Percentiles rank a stretch among this genome's conserved stretches.
phyloP scores from a whole-genome alignment of 2,113 vertebrate genomes.

The Toxotes jaculatrix region DNA sequence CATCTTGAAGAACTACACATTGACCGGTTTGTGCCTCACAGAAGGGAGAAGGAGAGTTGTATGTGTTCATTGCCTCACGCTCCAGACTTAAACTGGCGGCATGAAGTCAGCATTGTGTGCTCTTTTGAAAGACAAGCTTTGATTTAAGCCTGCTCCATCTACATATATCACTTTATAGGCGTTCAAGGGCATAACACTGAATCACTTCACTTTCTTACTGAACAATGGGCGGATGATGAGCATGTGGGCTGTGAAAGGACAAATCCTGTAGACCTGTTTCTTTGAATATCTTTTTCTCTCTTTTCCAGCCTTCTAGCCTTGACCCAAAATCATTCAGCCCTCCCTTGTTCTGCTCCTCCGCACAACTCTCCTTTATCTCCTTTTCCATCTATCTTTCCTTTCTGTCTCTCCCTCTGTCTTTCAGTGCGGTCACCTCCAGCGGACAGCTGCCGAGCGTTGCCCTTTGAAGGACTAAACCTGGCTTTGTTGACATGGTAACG shows the following conservation, averaged over 20 bases:
- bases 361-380: constrained; percentile 49
- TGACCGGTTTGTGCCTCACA: constrained; percentile 28
- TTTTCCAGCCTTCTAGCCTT: constrained; percentile 53
- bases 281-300: constrained; percentile 46
- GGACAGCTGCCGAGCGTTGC: constrained; percentile 69
- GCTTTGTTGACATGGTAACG: constrained; percentile 84
- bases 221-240: constrained; percentile 47
- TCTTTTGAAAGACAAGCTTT: constrained; percentile 10
- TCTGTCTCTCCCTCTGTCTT: constrained; percentile 42
- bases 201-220: constrained; percentile 30
- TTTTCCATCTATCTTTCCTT: constrained; percentile 56
- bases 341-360: constrained; percentile 44
- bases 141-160: constrained; percentile 29
- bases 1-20: constrained; percentile 24
- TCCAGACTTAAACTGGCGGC: constrained; percentile 11
- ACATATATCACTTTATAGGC: constrained; percentile 28
- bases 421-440: constrained; percentile 66
- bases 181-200: constrained; percentile 30
- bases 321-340: constrained; percentile 46
- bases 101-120: not conserved
- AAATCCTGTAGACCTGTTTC: constrained; percentile 53
- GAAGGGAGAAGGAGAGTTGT: not conserved
- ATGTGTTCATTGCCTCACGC: not conserved
- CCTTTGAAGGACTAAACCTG: constrained; percentile 83
- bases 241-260: constrained; percentile 54